Evolutionary conservation across 2,797 vertebrate species (phyloP).

Genomic region (Oreochromis grahami): DNA sequence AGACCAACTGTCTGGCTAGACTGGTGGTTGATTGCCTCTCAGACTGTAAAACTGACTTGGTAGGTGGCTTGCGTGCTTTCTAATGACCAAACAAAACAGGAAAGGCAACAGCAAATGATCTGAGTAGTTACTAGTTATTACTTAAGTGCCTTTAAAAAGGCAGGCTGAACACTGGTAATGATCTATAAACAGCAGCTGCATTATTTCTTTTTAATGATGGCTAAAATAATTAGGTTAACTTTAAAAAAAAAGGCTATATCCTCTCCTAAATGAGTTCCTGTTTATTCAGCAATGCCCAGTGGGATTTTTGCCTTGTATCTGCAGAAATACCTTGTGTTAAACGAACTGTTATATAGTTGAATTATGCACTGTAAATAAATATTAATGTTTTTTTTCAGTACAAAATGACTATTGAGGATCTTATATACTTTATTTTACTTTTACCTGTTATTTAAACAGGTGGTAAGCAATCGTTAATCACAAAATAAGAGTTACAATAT

Average conservation of each 20-base stretch:
- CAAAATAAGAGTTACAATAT: not conserved
- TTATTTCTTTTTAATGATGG: not conserved
- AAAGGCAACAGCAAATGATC: not conserved
- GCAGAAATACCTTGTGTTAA: not conserved
- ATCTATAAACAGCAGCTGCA: not conserved
- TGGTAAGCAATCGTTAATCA: not conserved
- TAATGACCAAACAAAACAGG: not conserved
- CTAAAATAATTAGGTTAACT: not conserved
- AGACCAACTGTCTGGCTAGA: conserved; percentile 9
- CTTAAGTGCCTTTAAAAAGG: not conserved
- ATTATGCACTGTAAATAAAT: not conserved
- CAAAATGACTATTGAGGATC: not conserved
- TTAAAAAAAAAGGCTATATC: not conserved
- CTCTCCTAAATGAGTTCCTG: not conserved
- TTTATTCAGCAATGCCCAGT: not conserved
- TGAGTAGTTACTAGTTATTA: not conserved
- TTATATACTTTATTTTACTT: not conserved
- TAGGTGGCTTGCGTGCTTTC: not conserved
- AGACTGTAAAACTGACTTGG: not conserved
- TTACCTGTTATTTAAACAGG: not conserved
- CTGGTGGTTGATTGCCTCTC: not conserved
- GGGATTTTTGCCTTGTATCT: not conserved
- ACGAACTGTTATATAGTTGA: not conserved
- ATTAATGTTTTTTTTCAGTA: not conserved
- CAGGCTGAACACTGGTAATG: not conserved